Conservation (phyloP, 35 echinoderm and acorn worm genomes). For the Heliocidaris tuberculata region DNA sequence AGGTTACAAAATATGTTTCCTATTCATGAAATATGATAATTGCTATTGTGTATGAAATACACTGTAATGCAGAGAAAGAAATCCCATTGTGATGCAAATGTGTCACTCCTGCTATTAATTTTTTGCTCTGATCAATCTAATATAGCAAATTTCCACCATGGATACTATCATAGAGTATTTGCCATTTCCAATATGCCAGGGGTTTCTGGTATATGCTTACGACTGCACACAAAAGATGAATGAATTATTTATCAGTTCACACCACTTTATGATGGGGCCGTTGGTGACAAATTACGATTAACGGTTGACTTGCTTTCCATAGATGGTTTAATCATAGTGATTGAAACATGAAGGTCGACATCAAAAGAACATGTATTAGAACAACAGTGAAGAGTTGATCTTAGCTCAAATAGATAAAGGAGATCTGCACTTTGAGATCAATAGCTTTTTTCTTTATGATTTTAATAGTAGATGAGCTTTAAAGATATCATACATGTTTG, state of each 20-base stretch:
- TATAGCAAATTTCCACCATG: neutral
- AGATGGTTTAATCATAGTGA: neutral
- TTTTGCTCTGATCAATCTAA: neutral
- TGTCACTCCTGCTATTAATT: neutral
- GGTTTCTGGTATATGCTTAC: neutral
- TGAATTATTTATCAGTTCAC: constrained; percentile 3
- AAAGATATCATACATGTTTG: neutral
- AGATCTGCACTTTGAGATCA: neutral
- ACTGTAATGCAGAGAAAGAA: too few relatives aligned
- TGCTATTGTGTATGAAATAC: too few relatives aligned
- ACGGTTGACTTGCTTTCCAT: neutral
- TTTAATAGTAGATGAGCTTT: neutral
- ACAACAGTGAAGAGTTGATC: neutral
- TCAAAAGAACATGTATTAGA: neutral
- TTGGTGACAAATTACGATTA: neutral
- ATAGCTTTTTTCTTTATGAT: neutral
- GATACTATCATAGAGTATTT: neutral
- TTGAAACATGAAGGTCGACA: too few relatives aligned
- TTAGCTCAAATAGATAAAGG: neutral
- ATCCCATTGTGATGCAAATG: too few relatives aligned
- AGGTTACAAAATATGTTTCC: too few relatives aligned
- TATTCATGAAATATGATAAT: too few relatives aligned
- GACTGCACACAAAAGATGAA: neutral
- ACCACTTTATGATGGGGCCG: neutral
- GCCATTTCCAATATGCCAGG: neutral